Base-by-base conservation (phyloP, 1,140 invertebrate genomes). In the Panagrolaimus sp. region DNA sequence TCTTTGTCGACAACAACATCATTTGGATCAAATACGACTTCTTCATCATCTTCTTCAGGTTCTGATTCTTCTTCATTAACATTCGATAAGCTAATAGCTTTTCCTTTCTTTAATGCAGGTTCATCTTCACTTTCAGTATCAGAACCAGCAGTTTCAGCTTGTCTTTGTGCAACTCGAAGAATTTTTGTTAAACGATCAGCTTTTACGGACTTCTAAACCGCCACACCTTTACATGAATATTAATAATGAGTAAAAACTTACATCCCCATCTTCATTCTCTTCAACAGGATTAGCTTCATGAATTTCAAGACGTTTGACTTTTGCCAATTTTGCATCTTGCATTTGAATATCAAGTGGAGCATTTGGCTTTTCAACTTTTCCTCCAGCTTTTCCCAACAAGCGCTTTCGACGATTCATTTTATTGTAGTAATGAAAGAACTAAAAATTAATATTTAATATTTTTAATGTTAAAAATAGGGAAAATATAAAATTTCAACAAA, bases 41-140 rank as follows among this genome's bases (percentile, higher is more conserved):
- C 65, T 6, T 67, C 68, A 14, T 55, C 32, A 24, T 46, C 65
- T 28, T 71, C 65, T 48, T 80, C 70, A 9, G 70, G 69, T 15
- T 75, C 74, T 10, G 24, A 63, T 44, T 70, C 72, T 6, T 48
- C 47, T 5, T 55, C 73, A 71, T 38, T 48, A 52, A 58, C 14
- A 4, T 21, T 58, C 8, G 21, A 26, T n/a, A 58, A 26, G n/a
- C 21, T 26, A 38, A 38, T 38, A 4, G 32, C 32, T 58, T 58
- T 58, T n/a, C 21, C 28, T 21, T 21, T 21, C 17, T 58, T 58
- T n/a, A 26, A n/a, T 12, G 15, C n/a, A 5, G 52, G 21, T 21
- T 21, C 28, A 12, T 58, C 52, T 12, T 21, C 52, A 26, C 28
- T 28, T 7, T 58, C 52, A 17, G 21, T 28, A 28, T 21, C 21